Evolutionary conservation across 2,113 vertebrate species (phyloP).

Genomic region (Cyrtonyx montezumae): DNA sequence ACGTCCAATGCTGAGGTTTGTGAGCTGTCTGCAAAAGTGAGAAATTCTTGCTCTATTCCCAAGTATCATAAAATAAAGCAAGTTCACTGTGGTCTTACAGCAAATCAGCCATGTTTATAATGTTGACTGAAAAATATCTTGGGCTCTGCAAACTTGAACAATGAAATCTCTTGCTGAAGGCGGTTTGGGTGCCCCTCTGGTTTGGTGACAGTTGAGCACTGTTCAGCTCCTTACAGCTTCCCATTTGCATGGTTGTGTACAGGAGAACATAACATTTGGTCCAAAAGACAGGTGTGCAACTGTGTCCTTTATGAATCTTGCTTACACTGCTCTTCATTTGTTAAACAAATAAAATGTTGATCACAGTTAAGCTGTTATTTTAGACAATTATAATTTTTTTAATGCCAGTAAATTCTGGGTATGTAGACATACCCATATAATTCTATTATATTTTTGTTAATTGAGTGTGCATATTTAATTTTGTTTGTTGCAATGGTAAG

Average conservation of each 20-base stretch:
- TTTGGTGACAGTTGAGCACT: neutral
- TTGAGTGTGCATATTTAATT: neutral
- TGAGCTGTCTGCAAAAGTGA: neutral
- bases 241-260: neutral
- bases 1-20: neutral
- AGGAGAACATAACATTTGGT: neutral
- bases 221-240: neutral
- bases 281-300: neutral
- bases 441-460: neutral
- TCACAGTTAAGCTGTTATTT: neutral
- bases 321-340: neutral
- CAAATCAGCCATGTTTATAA: rapidly evolving
- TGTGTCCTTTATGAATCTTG: neutral
- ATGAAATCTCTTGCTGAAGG: neutral
- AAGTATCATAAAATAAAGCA: neutral
- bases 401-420: neutral
- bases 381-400: neutral
- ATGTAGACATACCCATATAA: neutral
- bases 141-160: neutral
- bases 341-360: neutral
- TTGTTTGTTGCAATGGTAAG: neutral
- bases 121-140: neutral
- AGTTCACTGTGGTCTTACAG: neutral
- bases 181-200: neutral
- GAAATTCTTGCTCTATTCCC: neutral